Evolutionary conservation across 1,140 invertebrate species (phyloP).

Genomic region (Ridgeia piscesae): DNA sequence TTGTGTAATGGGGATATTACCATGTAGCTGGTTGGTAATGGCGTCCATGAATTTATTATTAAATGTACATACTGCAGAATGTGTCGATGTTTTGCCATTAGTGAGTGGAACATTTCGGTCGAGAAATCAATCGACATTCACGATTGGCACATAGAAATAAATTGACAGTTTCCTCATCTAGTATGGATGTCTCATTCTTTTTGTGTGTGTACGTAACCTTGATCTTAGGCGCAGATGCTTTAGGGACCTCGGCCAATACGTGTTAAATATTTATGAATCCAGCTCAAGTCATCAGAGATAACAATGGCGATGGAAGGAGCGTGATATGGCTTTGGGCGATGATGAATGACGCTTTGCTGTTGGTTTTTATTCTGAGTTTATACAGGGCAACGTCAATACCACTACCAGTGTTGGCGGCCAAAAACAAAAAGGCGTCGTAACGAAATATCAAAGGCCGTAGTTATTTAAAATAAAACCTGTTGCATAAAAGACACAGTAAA

Average conservation of each 20-base stretch:
- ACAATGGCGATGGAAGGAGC: not conserved
- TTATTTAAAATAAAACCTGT: too few relatives aligned
- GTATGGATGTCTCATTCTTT: not conserved
- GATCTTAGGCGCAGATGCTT: not conserved
- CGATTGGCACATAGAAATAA: not conserved
- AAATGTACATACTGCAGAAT: conserved; percentile 1
- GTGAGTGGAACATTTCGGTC: not conserved
- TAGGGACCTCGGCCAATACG: not conserved
- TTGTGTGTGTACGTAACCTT: not conserved
- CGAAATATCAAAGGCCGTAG: not conserved
- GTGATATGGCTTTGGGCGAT: not conserved
- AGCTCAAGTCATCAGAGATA: not conserved
- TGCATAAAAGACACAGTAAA: too few relatives aligned
- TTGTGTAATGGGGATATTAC: not conserved
- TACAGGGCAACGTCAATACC: not conserved
- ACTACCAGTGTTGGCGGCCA: not conserved
- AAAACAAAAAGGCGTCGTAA: not conserved
- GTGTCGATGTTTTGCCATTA: not conserved
- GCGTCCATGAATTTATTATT: not conserved
- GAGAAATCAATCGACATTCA: not conserved
- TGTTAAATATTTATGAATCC: not conserved
- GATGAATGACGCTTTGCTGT: not conserved
- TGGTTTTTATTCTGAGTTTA: not conserved
- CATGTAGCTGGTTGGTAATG: not conserved
- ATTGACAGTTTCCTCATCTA: conserved; percentile 3